Base-by-base conservation (phyloP, 2,113 vertebrate genomes). In the Rutilus rutilus region DNA sequence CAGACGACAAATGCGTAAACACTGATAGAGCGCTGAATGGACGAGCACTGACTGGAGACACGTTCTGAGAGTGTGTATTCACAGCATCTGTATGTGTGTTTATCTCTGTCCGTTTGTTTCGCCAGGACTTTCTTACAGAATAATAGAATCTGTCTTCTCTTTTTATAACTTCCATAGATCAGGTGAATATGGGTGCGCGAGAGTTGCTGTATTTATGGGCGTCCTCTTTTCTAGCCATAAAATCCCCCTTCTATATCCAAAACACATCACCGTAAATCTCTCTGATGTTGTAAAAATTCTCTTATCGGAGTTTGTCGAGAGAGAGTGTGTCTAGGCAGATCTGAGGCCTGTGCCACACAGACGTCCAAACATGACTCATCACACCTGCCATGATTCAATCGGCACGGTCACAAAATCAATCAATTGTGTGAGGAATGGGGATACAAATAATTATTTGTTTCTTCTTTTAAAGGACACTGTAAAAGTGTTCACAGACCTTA, bases 1-100 rank as follows among this genome's bases (percentile, higher is more conserved):
- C 10, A 67, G 60, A 47, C 10, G 25, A 42, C 33, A 27, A 67
- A 82, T 52, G 79, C 62, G 27, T 82, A 65, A 81, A 82, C 79
- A 82, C 42, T 52, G 62, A 52, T 33, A 69, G 84, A 90, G 92
- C 88, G 91, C 92, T 93, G 92, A 85, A 90, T 77, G 74, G 74
- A 27, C 2, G 6, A 50, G n/a, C 73, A 27, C 11, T 75, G 45
- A 75, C 45, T 93, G 9, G 91, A 91, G 67, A 91, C 91, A 83
- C 76, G 87, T 65, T 88, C 62, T 81, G 67, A 76, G 80, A 80
- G 88, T 45, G 78, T 86, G 71, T 74, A 74, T 74, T 59, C 15
- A 78, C 79, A 89, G 84, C 62, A 67, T 78, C 39, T 86, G 6
- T 80, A 30, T 15, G 74, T 75, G 65, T 78, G 79, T 83, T 27